Percentiles rank a stretch among this genome's conserved stretches.
These are phyloP conservation scores for Arge pagana DNA, from an alignment of 2,888 invertebrate genomes.

Conservation along the genomic window DNA sequence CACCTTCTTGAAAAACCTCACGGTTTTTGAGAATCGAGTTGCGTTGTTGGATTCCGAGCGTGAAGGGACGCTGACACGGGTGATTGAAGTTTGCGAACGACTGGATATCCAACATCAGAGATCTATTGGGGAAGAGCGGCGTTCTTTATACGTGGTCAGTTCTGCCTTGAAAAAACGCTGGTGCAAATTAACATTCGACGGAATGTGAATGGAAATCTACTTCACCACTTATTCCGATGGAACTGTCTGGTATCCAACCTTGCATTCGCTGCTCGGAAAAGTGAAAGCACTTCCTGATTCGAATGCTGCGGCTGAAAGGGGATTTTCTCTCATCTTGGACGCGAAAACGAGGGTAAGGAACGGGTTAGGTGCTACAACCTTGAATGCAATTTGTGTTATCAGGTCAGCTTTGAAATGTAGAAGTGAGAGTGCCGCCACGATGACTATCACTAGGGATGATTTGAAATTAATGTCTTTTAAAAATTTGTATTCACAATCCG, in stretches of 20 bases:
- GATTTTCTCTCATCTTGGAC: constrained; percentile 18
- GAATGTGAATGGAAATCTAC: constrained; percentile 19
- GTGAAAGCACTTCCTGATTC: constrained; percentile 19
- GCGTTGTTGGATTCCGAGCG: constrained; percentile 12
- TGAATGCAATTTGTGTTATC: constrained; percentile 22
- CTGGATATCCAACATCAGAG: constrained; percentile 11
- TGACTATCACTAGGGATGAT: constrained; percentile 8
- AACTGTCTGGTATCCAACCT: constrained; percentile 11
- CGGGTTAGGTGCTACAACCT: background rate
- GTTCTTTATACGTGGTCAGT: constrained; percentile 16
- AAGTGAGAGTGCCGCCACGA: constrained; percentile 14
- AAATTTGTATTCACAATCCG: too few species aligned
- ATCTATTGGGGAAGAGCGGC: constrained; percentile 18
- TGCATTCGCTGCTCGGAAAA: constrained; percentile 9
- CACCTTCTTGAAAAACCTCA: constrained; percentile 6
- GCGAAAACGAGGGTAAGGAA: constrained; percentile 22
- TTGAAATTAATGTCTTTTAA: constrained; percentile 7
- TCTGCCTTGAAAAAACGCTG: constrained; percentile 13
- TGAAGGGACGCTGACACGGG: background rate
- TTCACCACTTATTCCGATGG: constrained; percentile 15
- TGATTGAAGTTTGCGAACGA: background rate
- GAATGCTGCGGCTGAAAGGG: constrained; percentile 22
- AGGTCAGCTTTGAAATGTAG: constrained; percentile 17
- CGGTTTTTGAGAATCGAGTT: background rate
- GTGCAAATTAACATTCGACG: constrained; percentile 19